These are phyloP conservation scores for Heterotilapia buettikoferi DNA, from an alignment of 2,113 vertebrate genomes.

Conservation along the genomic window DNA sequence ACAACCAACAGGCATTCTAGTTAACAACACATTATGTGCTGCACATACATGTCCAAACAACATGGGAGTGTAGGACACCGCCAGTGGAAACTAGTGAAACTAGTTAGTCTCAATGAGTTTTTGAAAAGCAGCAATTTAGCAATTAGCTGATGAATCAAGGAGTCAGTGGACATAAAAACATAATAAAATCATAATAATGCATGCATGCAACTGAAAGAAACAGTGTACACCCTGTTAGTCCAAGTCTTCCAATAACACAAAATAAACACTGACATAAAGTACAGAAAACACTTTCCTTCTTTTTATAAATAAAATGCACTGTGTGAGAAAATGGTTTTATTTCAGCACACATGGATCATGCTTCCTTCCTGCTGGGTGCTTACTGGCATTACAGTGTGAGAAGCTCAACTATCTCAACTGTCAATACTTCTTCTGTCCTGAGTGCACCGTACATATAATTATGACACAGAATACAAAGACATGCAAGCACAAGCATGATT, in stretches of 20 bases:
- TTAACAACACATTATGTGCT: neutral
- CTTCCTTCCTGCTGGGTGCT: neutral
- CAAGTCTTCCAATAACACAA: neutral
- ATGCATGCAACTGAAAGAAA: neutral
- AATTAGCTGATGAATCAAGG: neutral
- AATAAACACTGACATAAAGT: neutral
- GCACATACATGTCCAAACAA: neutral
- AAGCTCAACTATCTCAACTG: constrained; percentile 1
- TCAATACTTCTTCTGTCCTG: constrained; percentile 21
- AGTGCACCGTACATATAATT: constrained; percentile 4
- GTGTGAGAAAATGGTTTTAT: neutral
- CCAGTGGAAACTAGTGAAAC: neutral
- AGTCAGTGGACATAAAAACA: neutral
- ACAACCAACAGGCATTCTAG: neutral
- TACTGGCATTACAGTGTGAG: neutral
- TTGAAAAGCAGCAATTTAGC: neutral
- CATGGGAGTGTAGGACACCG: neutral
- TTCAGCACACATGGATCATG: neutral
- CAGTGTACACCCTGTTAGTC: neutral
- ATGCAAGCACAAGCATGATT: constrained; percentile 23
- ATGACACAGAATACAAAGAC: constrained; percentile 3
- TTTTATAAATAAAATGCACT: neutral
- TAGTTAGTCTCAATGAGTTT: neutral
- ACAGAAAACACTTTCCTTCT: neutral
- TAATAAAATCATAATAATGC: neutral